Evolutionary conservation across 2,888 invertebrate species (phyloP).

Genomic region (Elmis aenea): DNA sequence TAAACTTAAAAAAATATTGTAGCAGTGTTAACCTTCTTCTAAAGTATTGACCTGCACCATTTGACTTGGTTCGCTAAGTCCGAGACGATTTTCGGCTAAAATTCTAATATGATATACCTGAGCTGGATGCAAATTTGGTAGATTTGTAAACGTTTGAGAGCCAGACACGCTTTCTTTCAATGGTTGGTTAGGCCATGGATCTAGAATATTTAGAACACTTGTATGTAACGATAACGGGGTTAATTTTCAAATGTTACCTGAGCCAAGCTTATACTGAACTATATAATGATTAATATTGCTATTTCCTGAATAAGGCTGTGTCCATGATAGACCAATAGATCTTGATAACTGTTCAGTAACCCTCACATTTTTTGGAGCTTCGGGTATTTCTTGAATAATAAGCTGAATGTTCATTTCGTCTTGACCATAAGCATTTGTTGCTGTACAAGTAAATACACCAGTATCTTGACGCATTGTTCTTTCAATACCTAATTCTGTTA

Average conservation of each 20-base stretch:
- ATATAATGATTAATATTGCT: slow-evolving; percentile 85
- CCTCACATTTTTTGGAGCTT: slow-evolving; percentile 80
- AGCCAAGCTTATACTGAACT: slow-evolving; percentile 81
- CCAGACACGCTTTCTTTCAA: slow-evolving; percentile 78
- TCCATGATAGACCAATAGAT: slow-evolving; percentile 83
- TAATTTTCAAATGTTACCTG: no score
- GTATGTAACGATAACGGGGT: not conserved
- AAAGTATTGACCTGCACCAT: slow-evolving; percentile 80
- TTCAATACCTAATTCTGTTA: slow-evolving; percentile 79
- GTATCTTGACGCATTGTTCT: slow-evolving; percentile 85
- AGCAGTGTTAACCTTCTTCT: slow-evolving; percentile 60
- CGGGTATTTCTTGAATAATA: slow-evolving; percentile 87
- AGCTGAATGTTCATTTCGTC: slow-evolving; percentile 88
- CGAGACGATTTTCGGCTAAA: slow-evolving; percentile 84
- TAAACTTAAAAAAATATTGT: not conserved
- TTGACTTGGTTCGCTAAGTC: slow-evolving; percentile 82
- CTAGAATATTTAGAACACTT: slow-evolving; percentile 45
- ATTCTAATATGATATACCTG: slow-evolving; percentile 84
- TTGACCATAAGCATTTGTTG: slow-evolving; percentile 84
- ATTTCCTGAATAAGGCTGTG: slow-evolving; percentile 82
- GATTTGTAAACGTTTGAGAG: slow-evolving; percentile 73
- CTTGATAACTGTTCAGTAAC: slow-evolving; percentile 81
- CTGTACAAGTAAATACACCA: slow-evolving; percentile 81
- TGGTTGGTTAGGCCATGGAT: slow-evolving; percentile 77
- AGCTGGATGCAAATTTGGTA: slow-evolving; percentile 78